These are phyloP conservation scores for Tineola bisselliella DNA, from an alignment of 2,888 invertebrate genomes.

Conservation along the genomic window DNA sequence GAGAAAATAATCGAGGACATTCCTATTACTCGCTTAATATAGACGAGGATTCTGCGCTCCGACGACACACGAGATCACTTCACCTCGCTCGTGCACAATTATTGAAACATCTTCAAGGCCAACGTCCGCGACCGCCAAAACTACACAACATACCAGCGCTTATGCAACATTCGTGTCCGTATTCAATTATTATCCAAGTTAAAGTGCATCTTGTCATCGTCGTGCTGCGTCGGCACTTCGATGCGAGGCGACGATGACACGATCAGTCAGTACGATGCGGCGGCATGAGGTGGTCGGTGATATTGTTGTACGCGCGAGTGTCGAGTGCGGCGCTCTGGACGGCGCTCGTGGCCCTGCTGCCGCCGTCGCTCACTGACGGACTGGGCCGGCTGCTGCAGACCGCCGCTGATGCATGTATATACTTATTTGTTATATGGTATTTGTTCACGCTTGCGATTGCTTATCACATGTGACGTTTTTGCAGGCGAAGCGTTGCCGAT, in stretches of 20 bases:
- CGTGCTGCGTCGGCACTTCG: not conserved
- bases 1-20: not conserved
- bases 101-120: too few relatives aligned
- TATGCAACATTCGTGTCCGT: not conserved
- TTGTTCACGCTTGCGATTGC: not conserved
- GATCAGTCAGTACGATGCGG: not conserved
- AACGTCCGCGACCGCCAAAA: not conserved
- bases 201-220: not conserved
- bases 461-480: not conserved
- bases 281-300: not conserved
- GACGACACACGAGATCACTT: not conserved
- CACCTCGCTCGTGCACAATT: too few relatives aligned
- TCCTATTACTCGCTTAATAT: not conserved
- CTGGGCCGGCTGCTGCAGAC: constrained; percentile 29
- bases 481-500: constrained; percentile 48
- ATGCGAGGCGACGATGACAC: not conserved
- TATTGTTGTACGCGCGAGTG: constrained; percentile 17
- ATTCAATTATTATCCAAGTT: not conserved
- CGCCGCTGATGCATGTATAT: constrained; percentile 36
- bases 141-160: too few relatives aligned
- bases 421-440: not conserved
- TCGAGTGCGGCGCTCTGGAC: constrained; percentile 18
- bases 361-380: not conserved
- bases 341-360: constrained; percentile 5
- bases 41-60: too few relatives aligned